Evolutionary conservation across 2,797 vertebrate genomes (phyloP).

Genomic region (Lepilemur ruficaudatus): DNA sequence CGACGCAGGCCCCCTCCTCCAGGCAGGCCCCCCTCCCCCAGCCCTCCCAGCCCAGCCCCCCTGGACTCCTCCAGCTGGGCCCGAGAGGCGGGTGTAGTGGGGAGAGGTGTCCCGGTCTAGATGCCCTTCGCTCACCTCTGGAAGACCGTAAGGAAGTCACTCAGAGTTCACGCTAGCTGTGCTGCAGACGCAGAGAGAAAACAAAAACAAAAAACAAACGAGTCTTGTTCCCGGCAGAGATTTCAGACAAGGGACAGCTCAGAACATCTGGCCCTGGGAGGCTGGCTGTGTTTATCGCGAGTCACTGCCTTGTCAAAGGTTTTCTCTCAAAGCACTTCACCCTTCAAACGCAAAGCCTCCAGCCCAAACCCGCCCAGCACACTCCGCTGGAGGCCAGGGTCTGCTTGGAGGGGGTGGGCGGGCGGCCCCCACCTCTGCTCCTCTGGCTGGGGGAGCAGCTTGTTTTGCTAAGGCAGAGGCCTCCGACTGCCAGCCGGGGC

Average conservation of each 20-base stretch:
- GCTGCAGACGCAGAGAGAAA: not conserved
- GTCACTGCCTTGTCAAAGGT: not conserved
- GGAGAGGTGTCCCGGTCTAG: not conserved
- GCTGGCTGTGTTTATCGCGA: not conserved
- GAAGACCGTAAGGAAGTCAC: not conserved
- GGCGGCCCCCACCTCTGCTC: too few relatives aligned
- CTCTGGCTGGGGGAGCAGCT: too few relatives aligned
- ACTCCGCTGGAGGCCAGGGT: not conserved
- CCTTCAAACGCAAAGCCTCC: not conserved
- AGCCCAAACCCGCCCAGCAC: not conserved
- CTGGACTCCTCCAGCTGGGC: too few relatives aligned
- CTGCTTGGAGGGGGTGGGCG: too few relatives aligned
- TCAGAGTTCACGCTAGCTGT: not conserved
- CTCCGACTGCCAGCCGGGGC: too few relatives aligned
- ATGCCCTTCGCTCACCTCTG: accelerated
- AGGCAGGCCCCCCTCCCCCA: too few relatives aligned
- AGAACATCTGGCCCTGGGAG: not conserved
- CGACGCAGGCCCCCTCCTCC: too few relatives aligned
- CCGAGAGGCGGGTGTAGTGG: not conserved
- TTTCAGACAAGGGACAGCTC: not conserved
- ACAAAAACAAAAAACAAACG: too few relatives aligned
- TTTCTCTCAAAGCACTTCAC: not conserved
- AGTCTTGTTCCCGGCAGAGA: not conserved
- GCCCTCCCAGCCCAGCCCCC: not conserved
- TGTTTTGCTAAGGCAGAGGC: not conserved